phyloP scores from a whole-genome alignment of 2,113 vertebrate species.

The Actenoides lindsayi region DNA sequence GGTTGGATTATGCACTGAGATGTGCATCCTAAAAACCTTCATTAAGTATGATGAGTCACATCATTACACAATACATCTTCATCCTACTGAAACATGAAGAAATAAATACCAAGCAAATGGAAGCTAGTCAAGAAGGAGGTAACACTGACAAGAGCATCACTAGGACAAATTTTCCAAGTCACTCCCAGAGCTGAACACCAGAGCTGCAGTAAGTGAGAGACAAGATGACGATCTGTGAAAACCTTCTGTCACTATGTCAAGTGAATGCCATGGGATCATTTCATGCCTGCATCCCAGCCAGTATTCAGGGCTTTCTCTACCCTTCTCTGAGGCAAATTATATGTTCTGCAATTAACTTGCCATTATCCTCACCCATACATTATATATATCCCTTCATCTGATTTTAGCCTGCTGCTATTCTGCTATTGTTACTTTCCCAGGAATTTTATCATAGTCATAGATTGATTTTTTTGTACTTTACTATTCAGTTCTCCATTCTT shows the following conservation, averaged over 20 bases:
- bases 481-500: background rate
- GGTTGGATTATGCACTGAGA: background rate
- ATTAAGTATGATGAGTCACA: background rate
- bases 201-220: slow-evolving; percentile 44
- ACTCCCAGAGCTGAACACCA: background rate
- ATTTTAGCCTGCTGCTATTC: background rate
- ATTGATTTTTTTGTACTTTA: background rate
- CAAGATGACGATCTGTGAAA: slow-evolving; percentile 45
- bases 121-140: background rate
- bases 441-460: background rate
- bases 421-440: background rate
- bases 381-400: background rate
- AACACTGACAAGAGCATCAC: slow-evolving; percentile 12
- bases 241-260: slow-evolving; percentile 23
- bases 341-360: background rate
- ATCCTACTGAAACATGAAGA: background rate
- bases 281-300: slow-evolving; percentile 30
- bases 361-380: background rate
- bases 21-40: background rate
- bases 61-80: background rate
- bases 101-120: background rate
- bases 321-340: background rate
- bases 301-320: background rate
- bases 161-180: slow-evolving; percentile 39
- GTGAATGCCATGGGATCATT: background rate